These are phyloP conservation scores for Chrysolina oricalcia DNA, from an alignment of 2,888 invertebrate genomes.

Conservation along the genomic window DNA sequence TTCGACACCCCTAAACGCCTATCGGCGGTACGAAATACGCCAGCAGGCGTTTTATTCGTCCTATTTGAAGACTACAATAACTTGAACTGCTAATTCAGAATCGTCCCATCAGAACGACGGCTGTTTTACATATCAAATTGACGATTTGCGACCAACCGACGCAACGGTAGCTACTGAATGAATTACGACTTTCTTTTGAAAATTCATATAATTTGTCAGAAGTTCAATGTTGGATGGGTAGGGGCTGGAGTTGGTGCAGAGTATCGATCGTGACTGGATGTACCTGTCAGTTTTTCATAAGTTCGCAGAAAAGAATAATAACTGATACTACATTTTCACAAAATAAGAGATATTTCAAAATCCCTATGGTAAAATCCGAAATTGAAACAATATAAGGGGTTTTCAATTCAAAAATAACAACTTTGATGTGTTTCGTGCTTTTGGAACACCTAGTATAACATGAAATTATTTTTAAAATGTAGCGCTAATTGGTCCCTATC, in stretches of 20 bases:
- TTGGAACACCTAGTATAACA: no score
- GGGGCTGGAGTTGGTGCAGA: neutral
- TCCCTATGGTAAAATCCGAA: no score
- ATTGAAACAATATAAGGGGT: no score
- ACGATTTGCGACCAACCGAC: slow-evolving; percentile 38
- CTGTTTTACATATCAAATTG: slow-evolving; percentile 50
- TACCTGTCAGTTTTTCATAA: no score
- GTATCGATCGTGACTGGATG: no score
- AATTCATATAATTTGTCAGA: neutral
- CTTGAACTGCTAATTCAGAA: slow-evolving; percentile 55
- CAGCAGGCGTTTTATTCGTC: slow-evolving; percentile 66
- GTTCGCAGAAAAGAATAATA: no score
- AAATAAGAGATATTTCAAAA: no score
- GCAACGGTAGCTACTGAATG: slow-evolving; percentile 38
- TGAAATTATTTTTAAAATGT: no score
- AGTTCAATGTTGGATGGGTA: slow-evolving; percentile 14
- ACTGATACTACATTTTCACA: no score
- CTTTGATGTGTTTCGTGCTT: no score
- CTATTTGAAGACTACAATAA: slow-evolving; percentile 57
- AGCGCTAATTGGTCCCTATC: no score
- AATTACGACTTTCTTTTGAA: slow-evolving; percentile 42
- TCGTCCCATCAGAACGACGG: slow-evolving; percentile 40
- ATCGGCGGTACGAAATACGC: slow-evolving; percentile 64
- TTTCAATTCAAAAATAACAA: no score
- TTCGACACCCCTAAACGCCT: slow-evolving; percentile 67